Conservation (phyloP, 2,113 vertebrate species). For the Coptodon bakossiorum region DNA sequence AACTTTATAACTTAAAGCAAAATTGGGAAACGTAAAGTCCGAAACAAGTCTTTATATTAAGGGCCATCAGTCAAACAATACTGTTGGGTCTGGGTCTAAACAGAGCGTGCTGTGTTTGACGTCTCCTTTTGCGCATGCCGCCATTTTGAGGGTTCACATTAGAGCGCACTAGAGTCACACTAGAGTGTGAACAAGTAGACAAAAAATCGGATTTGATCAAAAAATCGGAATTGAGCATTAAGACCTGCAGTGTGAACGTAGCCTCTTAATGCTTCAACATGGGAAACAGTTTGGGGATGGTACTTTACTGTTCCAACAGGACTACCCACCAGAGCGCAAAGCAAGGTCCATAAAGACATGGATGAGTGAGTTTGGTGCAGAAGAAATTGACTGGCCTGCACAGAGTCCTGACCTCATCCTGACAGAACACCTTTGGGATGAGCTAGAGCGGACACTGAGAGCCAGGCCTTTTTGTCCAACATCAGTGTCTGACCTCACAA, state of each 20-base stretch:
- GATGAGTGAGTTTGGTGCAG: background rate
- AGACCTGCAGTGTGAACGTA: background rate
- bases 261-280: background rate
- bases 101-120: background rate
- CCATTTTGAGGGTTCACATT: background rate
- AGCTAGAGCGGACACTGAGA: background rate
- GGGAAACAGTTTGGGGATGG: background rate
- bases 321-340: background rate
- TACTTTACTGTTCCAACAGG: background rate
- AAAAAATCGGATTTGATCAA: background rate
- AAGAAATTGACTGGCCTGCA: background rate
- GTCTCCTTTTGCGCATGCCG: background rate
- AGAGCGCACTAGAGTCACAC: rapidly evolving
- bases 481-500: background rate
- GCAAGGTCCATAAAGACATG: background rate
- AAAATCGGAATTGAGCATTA: background rate
- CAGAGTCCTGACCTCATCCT: background rate
- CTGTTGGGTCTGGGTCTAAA: too few species aligned
- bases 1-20: too few species aligned
- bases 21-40: too few species aligned
- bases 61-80: too few species aligned
- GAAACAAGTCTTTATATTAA: too few species aligned
- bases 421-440: background rate
- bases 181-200: background rate
- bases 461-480: background rate